Percentiles rank a stretch among this genome's conserved stretches.
Evolutionary conservation across 2,888 invertebrate genomes (phyloP).

Genomic region (Aelia acuminata): DNA sequence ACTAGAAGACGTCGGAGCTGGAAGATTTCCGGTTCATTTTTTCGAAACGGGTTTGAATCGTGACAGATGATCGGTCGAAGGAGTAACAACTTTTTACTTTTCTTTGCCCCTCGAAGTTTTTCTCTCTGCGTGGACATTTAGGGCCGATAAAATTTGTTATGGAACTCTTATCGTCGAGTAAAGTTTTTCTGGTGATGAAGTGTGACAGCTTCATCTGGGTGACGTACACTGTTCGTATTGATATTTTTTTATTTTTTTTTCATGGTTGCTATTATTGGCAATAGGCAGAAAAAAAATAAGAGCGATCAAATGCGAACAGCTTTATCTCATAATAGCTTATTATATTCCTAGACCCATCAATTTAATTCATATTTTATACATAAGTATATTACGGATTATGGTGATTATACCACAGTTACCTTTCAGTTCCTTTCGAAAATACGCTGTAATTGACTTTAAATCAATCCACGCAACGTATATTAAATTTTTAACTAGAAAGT

Average conservation of each 20-base stretch:
- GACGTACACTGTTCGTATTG: not conserved
- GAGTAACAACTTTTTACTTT: not conserved
- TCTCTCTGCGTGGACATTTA: not conserved
- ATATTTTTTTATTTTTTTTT: not conserved
- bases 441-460: too few relatives aligned
- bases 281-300: not conserved
- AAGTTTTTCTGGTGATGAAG: not conserved
- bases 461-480: too few relatives aligned
- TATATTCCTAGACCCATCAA: too few relatives aligned
- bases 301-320: not conserved
- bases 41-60: not conserved
- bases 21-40: not conserved
- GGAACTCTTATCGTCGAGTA: not conserved
- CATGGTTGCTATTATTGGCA: not conserved
- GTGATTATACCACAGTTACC: too few relatives aligned
- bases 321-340: not conserved
- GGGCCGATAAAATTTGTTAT: conserved; percentile 8
- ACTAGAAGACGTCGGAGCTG: not conserved
- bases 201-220: not conserved
- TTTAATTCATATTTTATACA: too few relatives aligned
- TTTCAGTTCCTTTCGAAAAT: too few relatives aligned
- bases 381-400: too few relatives aligned
- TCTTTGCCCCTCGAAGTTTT: not conserved
- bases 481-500: too few relatives aligned
- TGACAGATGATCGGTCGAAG: not conserved